phyloP scores from a whole-genome alignment of 2,113 vertebrate species.

The Leiothrix lutea region DNA sequence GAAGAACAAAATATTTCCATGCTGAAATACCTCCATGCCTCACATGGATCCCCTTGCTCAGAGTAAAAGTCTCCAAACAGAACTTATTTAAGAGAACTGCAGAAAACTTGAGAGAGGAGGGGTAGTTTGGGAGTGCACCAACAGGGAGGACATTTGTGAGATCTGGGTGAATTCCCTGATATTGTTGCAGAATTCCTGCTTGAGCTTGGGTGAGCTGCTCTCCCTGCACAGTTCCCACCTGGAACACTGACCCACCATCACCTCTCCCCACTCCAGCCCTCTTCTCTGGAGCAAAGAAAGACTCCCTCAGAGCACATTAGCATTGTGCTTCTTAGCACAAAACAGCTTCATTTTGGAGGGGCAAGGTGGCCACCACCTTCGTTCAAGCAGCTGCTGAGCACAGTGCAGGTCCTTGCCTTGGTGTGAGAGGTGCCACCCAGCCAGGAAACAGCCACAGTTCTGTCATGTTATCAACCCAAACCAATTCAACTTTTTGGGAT shows the following conservation, averaged over 20 bases:
- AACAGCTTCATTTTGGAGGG: neutral
- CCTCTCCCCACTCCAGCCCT: neutral
- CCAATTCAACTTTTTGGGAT: too few relatives aligned
- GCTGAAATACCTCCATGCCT: neutral
- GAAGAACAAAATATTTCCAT: neutral
- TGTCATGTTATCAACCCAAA: neutral
- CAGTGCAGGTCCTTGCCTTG: neutral
- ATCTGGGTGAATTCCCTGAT: neutral
- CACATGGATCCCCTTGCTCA: neutral
- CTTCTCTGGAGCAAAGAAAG: neutral
- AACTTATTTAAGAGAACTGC: neutral
- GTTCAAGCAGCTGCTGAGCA: neutral
- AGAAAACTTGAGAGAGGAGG: neutral
- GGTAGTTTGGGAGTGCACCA: neutral
- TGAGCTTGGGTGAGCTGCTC: neutral
- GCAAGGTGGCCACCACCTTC: rapidly evolving
- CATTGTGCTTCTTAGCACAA: neutral
- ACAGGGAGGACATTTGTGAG: neutral
- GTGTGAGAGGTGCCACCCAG: neutral
- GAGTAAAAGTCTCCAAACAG: neutral
- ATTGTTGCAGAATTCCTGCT: neutral
- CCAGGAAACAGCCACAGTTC: neutral
- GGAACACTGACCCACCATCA: rapidly evolving
- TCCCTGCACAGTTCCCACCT: rapidly evolving
- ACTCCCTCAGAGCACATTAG: neutral